Evolutionary conservation across 2,113 vertebrate species (phyloP).

Genomic region (Butorides virescens): DNA sequence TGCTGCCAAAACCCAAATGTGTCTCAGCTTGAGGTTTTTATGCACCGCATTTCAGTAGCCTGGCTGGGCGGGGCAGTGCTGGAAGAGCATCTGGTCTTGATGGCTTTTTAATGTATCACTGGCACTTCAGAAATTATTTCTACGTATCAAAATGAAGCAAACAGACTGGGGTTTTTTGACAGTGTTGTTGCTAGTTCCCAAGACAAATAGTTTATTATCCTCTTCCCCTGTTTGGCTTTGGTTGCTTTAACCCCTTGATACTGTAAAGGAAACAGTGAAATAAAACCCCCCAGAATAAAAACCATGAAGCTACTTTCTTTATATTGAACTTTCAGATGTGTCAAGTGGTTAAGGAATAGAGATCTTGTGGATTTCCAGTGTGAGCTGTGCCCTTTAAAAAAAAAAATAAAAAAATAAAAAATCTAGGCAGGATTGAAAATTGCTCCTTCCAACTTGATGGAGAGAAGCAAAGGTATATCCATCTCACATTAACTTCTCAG

Average conservation of each 20-base stretch:
- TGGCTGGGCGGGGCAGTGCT: background rate
- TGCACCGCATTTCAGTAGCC: background rate
- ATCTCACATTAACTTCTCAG: background rate
- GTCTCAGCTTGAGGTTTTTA: background rate
- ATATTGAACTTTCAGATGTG: background rate
- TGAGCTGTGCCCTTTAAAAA: background rate
- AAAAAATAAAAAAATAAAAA: background rate
- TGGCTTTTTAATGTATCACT: background rate
- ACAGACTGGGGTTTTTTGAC: background rate
- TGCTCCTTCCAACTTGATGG: background rate
- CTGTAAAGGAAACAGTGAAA: background rate
- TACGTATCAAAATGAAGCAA: background rate
- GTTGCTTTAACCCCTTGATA: background rate
- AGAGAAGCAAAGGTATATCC: background rate
- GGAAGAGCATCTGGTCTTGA: background rate
- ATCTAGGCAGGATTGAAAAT: background rate
- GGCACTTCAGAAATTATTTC: background rate
- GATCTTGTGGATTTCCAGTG: background rate
- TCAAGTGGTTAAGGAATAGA: background rate
- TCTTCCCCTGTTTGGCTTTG: background rate
- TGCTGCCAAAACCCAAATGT: background rate
- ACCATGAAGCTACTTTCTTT: background rate
- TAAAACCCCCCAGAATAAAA: background rate
- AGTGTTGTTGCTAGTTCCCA: background rate
- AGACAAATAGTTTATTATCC: background rate